Evolutionary conservation across 2,888 invertebrate species (phyloP), one percentile per base, ranked within the genome.

Genomic region (Syrista parreyssii): DNA sequence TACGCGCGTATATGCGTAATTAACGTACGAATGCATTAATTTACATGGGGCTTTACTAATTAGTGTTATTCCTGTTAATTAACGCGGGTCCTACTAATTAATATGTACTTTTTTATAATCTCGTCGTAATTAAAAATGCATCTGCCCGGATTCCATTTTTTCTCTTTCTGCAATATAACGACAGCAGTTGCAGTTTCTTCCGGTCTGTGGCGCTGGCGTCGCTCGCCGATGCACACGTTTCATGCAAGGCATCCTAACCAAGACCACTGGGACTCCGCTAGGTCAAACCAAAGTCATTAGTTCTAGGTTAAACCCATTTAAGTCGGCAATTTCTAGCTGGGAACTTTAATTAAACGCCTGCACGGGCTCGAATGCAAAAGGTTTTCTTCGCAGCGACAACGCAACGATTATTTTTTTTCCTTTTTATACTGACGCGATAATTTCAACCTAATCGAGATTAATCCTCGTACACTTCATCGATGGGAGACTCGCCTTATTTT

Each of bases 281-380:
- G 71, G 71, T 33, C 31, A 71, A 71, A 71, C 71, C 71, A 31
- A 30, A 71, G 71, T 71, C 31, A 31, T 71, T 71, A 71, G 71
- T 71, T 71, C 71, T 71, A 71, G 71, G 71, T 71, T 71, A 32
- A 71, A 71, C 31, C 71, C 55, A 32, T 71, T 71, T 71, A 71
- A 71, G 71, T 71, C 71, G 31, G 71, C 32, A 71, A 71, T 71
- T 71, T 71, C 71, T 71, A 71, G 32, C 71, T 6, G 71, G 32
- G 71, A 71, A 71, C 31, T 71, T 71, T 31, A 71, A 71, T 71
- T 71, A 71, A 71, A 71, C 23, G 55, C 23, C 55, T 55, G 6
- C 55, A 9, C 55, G 55, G 55, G 15, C 55, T 55, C 55, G 55
- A 55, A 55, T 6, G 55, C 55, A 15, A 55, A 55, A 55, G 23